These are phyloP conservation scores for Catocala fraxini DNA, from an alignment of 2,888 invertebrate genomes.

Conservation along the genomic window DNA sequence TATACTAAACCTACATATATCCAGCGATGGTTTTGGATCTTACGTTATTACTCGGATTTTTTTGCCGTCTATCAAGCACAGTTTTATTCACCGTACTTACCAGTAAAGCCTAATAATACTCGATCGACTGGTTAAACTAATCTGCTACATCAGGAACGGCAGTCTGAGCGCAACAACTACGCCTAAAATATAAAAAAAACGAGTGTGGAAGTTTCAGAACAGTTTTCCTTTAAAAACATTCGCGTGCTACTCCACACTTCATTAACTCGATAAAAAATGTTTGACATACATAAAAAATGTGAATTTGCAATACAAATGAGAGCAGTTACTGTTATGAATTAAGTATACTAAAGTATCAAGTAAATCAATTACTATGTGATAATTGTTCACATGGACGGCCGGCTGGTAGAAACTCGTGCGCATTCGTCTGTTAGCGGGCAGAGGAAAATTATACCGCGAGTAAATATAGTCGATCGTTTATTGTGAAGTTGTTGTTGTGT, in stretches of 20 bases:
- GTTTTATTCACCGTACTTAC: no score
- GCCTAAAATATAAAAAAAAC: no score
- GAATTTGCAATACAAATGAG: constrained; percentile 24
- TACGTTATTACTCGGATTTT: no score
- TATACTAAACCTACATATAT: no score
- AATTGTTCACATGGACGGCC: constrained; percentile 52
- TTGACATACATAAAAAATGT: constrained; percentile 2
- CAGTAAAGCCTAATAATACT: no score
- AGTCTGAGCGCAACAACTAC: no score
- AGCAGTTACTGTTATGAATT: constrained; percentile 30
- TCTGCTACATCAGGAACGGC: no score
- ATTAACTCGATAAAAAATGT: constrained; percentile 8
- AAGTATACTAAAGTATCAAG: constrained; percentile 27
- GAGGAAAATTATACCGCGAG: constrained; percentile 48
- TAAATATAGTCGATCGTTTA: constrained; percentile 50
- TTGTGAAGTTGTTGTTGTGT: neutral
- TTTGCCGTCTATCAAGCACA: no score
- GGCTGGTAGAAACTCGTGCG: constrained; percentile 52
- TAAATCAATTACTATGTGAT: constrained; percentile 53
- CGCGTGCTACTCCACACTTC: neutral
- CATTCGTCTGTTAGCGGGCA: constrained; percentile 47
- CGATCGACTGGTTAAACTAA: no score
- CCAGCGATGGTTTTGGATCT: no score
- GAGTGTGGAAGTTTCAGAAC: no score
- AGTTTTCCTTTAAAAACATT: neutral